Percentiles rank a stretch among this genome's conserved stretches.
Conservation (phyloP, 2,113 vertebrate species). For the Syrmaticus mikado region DNA sequence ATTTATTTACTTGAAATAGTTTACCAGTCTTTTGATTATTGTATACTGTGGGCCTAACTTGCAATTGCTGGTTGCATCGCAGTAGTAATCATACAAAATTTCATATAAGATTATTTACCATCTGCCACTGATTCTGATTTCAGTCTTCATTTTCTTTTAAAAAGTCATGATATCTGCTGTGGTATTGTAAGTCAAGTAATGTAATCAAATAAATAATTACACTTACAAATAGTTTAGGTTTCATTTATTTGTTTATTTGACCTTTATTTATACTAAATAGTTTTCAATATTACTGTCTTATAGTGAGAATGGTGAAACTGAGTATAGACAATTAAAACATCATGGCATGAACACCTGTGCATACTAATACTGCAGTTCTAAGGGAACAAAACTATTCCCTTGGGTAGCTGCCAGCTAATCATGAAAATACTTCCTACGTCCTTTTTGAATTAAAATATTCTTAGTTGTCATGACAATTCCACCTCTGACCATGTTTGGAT, state of each 20-base stretch:
- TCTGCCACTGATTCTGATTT: background rate
- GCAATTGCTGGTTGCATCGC: background rate
- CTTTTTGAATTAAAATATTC: background rate
- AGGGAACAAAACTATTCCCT: background rate
- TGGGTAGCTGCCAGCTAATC: background rate
- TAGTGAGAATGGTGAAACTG: background rate
- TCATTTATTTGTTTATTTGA: background rate
- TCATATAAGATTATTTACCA: background rate
- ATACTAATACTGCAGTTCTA: background rate
- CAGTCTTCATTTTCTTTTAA: background rate
- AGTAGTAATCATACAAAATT: background rate
- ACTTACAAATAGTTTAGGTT: background rate
- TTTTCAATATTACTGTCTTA: background rate
- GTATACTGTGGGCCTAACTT: background rate
- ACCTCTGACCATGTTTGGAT: fast-evolving
- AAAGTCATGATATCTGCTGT: background rate
- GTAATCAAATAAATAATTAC: background rate
- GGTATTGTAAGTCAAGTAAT: background rate
- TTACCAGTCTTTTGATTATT: background rate
- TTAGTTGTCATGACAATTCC: background rate
- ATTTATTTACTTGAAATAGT: background rate
- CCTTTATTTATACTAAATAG: background rate
- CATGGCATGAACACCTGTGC: background rate
- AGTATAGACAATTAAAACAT: background rate
- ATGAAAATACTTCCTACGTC: background rate